These are phyloP conservation scores for Dinomys branickii DNA, from an alignment of 2,113 vertebrate genomes.

Conservation along the genomic window DNA sequence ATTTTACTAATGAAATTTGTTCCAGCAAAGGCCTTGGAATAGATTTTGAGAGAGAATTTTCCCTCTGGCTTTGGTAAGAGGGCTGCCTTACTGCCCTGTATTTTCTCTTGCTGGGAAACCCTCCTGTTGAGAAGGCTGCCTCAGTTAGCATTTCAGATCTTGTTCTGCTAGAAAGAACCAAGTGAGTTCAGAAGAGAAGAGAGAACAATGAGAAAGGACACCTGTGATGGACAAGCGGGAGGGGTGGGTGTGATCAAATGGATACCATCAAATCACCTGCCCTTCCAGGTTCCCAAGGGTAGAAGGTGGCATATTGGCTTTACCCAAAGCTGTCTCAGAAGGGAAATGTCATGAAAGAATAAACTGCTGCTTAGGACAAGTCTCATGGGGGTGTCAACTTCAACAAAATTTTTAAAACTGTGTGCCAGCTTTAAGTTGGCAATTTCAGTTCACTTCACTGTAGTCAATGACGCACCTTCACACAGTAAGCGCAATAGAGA, in stretches of 20 bases:
- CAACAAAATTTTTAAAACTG: constrained; percentile 84
- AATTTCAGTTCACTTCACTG: constrained; percentile 87
- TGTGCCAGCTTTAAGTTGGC: constrained; percentile 87
- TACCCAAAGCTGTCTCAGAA: constrained; percentile 68
- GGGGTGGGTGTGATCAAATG: background rate
- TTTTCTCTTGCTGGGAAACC: constrained; percentile 60
- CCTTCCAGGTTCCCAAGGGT: constrained; percentile 31
- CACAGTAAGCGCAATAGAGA: constrained; percentile 87
- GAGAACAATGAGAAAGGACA: constrained; percentile 60
- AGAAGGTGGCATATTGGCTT: constrained; percentile 58
- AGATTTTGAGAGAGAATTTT: constrained; percentile 42
- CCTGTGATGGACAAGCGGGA: constrained; percentile 54
- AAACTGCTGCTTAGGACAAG: constrained; percentile 71
- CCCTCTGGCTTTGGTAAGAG: constrained; percentile 21
- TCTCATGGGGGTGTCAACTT: constrained; percentile 82
- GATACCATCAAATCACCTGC: constrained; percentile 63
- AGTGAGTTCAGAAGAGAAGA: constrained; percentile 21
- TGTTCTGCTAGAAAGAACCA: constrained; percentile 51
- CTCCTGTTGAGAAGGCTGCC: background rate
- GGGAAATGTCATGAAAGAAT: constrained; percentile 65
- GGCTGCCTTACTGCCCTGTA: constrained; percentile 33
- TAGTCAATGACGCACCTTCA: constrained; percentile 88
- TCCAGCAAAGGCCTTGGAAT: background rate
- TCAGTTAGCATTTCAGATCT: constrained; percentile 69
- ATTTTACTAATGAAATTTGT: constrained; percentile 36